Evolutionary conservation across 1,140 invertebrate species (phyloP).

Genomic region (Melanaphis sacchari): DNA sequence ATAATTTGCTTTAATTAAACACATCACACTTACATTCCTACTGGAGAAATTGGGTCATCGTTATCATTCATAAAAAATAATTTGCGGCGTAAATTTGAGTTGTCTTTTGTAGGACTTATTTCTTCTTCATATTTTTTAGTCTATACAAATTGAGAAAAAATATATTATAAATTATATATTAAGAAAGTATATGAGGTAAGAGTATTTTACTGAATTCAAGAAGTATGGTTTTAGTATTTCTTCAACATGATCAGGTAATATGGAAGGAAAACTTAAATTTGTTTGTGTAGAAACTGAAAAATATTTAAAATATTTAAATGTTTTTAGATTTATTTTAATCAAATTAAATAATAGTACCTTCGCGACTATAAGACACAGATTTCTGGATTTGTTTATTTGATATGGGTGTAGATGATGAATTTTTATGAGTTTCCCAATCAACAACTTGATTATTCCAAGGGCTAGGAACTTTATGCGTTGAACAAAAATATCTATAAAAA

Average conservation of each 20-base stretch:
- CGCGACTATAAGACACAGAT: background rate
- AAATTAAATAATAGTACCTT: background rate
- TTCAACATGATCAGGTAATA: slow-evolving; percentile 58
- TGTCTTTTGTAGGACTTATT: slow-evolving; percentile 43
- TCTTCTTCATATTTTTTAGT: slow-evolving; percentile 25
- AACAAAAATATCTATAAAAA: slow-evolving; percentile 37
- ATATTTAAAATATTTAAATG: background rate
- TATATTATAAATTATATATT: background rate
- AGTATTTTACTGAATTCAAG: slow-evolving; percentile 41
- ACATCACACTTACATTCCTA: slow-evolving; percentile 38
- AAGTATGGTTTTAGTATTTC: slow-evolving; percentile 59
- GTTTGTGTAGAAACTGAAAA: slow-evolving; percentile 59
- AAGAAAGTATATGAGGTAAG: background rate
- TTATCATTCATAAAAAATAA: slow-evolving; percentile 51
- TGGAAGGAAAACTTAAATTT: slow-evolving; percentile 54
- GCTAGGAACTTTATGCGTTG: slow-evolving; percentile 49
- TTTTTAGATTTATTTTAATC: background rate
- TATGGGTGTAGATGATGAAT: slow-evolving; percentile 30
- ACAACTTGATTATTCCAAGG: slow-evolving; percentile 49
- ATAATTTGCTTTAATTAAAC: background rate
- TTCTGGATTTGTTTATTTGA: background rate
- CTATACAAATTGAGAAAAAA: background rate
- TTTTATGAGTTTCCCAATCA: slow-evolving; percentile 27
- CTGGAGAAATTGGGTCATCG: slow-evolving; percentile 54
- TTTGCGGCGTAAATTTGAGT: slow-evolving; percentile 39